Conservation (phyloP, 2,113 vertebrate species). For the Eurystomus gularis region DNA sequence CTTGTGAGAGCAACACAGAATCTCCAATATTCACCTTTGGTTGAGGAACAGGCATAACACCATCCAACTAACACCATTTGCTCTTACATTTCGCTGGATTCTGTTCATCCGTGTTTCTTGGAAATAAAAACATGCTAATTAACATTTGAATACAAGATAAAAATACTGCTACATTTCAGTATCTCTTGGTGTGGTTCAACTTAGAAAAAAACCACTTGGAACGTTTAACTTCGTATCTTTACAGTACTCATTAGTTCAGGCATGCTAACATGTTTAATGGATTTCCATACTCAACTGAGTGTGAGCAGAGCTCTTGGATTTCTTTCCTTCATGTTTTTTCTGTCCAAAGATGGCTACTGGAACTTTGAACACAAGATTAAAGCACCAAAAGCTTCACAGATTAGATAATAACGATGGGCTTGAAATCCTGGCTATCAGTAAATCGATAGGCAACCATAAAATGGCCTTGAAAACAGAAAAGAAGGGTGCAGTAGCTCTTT, state of each 20-base stretch:
- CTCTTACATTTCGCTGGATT: neutral
- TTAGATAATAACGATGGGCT: neutral
- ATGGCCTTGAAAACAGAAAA: neutral
- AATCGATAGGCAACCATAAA: neutral
- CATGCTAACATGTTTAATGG: neutral
- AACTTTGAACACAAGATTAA: neutral
- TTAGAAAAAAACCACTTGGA: neutral
- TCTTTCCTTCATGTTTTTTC: neutral
- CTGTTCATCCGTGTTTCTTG: neutral
- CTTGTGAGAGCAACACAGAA: neutral
- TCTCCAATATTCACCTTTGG: rapidly evolving
- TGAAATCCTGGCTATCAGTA: neutral
- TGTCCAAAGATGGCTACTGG: neutral
- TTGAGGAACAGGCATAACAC: rapidly evolving
- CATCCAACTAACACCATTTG: neutral
- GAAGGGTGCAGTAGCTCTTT: neutral
- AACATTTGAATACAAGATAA: neutral
- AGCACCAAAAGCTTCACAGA: neutral
- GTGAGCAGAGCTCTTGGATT: neutral
- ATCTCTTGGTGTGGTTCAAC: neutral
- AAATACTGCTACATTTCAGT: neutral
- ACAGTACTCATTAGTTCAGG: neutral
- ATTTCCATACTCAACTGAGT: neutral
- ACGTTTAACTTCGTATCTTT: neutral
- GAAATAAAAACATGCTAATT: neutral